Percentiles rank a stretch among this genome's conserved stretches.
phyloP scores from a whole-genome alignment of 2,888 invertebrate genomes.

The Caenorhabditis sp. region DNA sequence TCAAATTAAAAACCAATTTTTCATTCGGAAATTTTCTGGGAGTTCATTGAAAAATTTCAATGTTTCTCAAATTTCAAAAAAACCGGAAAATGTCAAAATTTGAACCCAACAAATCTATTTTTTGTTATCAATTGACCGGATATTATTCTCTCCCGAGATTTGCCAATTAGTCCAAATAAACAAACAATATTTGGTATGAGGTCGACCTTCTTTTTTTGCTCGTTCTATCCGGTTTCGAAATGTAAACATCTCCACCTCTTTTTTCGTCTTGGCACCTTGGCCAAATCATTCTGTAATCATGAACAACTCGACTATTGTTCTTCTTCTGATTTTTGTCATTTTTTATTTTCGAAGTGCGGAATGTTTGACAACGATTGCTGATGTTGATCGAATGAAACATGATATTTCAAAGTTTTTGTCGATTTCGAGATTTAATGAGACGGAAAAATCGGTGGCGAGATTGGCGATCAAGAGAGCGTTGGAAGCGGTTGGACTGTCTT shows the following conservation, averaged over 20 bases:
- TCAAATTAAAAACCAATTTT: too few species aligned
- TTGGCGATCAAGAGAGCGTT: constrained; percentile 40
- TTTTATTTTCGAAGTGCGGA: background rate
- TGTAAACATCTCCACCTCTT: background rate
- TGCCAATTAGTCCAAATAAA: background rate
- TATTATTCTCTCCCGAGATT: too few species aligned
- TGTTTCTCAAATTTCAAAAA: too few species aligned
- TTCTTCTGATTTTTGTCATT: background rate
- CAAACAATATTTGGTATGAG: background rate
- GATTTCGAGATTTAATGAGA: constrained; percentile 46
- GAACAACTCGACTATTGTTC: too few species aligned
- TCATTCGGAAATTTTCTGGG: too few species aligned
- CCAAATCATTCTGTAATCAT: too few species aligned
- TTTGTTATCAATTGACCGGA: too few species aligned
- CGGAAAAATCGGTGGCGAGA: constrained; percentile 40
- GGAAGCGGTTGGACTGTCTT: constrained; percentile 41
- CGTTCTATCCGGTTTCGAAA: background rate
- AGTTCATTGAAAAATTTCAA: too few species aligned
- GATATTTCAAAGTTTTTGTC: constrained; percentile 49
- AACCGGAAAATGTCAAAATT: too few species aligned
- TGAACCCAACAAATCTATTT: too few species aligned
- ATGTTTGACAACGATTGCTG: constrained; percentile 32
- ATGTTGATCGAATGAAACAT: constrained; percentile 47
- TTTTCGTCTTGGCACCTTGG: background rate
- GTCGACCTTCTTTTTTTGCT: background rate